Percentiles rank a stretch among this genome's conserved stretches.
phyloP scores from a whole-genome alignment of 2,113 vertebrate species.

The Coturnix japonica region DNA sequence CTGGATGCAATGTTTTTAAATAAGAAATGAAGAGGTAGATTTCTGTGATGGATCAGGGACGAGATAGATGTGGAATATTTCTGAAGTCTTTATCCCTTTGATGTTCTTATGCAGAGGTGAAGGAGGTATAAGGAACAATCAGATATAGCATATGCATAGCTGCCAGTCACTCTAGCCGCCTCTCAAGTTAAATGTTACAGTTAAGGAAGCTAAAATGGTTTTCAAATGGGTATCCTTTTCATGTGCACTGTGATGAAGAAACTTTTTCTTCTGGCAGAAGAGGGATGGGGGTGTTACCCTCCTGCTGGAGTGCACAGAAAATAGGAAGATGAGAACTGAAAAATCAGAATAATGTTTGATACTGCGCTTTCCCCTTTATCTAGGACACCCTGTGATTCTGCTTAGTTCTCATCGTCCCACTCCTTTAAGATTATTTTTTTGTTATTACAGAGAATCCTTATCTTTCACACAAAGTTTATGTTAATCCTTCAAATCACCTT shows the following conservation, averaged over 20 bases:
- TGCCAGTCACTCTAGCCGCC: not conserved
- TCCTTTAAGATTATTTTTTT: not conserved
- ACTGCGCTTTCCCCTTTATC: not conserved
- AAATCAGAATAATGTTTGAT: not conserved
- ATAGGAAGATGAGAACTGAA: not conserved
- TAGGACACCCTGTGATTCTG: not conserved
- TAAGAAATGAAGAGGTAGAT: not conserved
- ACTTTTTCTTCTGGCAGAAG: not conserved
- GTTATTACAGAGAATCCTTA: not conserved
- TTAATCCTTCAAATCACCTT: not conserved
- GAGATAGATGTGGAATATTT: not conserved
- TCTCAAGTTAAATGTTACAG: not conserved
- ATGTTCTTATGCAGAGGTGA: not conserved
- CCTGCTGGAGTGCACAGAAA: not conserved
- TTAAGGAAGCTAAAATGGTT: not conserved
- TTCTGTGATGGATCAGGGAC: not conserved
- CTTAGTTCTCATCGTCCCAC: not conserved
- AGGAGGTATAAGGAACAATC: not conserved
- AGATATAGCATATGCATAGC: not conserved
- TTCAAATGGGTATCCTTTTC: not conserved
- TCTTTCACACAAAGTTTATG: not conserved
- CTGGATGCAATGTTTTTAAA: not conserved
- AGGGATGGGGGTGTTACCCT: not conserved
- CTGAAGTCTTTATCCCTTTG: not conserved
- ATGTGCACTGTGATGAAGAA: not conserved